Evolutionary conservation across 2,888 invertebrate genomes (phyloP).

Genomic region (Cataglyphis albicans): DNA sequence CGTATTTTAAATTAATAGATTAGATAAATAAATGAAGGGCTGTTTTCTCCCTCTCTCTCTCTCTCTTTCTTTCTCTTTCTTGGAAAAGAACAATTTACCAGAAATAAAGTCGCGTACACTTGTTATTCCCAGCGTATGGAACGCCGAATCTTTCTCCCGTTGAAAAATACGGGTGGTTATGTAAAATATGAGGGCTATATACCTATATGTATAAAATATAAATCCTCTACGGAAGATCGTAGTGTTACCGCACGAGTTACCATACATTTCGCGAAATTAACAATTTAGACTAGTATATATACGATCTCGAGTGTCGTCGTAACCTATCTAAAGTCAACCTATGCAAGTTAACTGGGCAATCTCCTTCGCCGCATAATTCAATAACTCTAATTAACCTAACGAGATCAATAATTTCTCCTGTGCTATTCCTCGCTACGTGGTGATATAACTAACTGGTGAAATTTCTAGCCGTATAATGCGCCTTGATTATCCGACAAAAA

Average conservation of each 20-base stretch:
- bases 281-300: constrained; percentile 61
- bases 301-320: constrained; percentile 60
- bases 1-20: constrained; percentile 3
- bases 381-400: constrained; percentile 82
- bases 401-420: constrained; percentile 80
- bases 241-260: background rate
- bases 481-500: constrained; percentile 1
- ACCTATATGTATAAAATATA: background rate
- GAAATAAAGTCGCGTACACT: constrained; percentile 19
- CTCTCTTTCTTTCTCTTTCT: background rate
- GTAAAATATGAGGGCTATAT: constrained; percentile 28
- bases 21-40: constrained; percentile 9
- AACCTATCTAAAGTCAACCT: constrained; percentile 74
- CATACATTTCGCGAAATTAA: constrained; percentile 60
- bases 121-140: constrained; percentile 19
- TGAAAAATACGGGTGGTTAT: constrained; percentile 33
- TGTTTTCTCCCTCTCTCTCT: background rate
- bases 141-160: constrained; percentile 1
- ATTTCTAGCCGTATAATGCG: constrained; percentile 19
- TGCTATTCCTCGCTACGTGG: constrained; percentile 14
- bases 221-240: background rate
- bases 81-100: background rate
- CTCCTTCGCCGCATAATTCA: constrained; percentile 78
- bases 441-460: constrained; percentile 21
- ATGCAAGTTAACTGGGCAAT: constrained; percentile 76